phyloP scores from a whole-genome alignment of 2,888 invertebrate genomes.

The Apamea sordens region DNA sequence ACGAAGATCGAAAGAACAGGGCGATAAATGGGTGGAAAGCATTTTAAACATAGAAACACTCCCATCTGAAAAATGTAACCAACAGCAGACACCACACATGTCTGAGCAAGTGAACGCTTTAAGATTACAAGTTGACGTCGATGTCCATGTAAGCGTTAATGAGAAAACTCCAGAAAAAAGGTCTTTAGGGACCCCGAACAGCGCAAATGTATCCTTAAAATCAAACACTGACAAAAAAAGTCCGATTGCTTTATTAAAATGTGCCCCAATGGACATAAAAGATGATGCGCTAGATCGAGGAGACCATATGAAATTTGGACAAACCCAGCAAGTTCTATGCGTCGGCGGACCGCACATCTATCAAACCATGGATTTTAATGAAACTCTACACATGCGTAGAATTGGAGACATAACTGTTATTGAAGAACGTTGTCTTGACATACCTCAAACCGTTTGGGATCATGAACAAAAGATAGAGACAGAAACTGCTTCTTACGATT shows the following conservation, averaged over 20 bases:
- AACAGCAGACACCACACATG: slow-evolving; percentile 19
- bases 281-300: slow-evolving; percentile 47
- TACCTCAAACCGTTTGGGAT: slow-evolving; percentile 74
- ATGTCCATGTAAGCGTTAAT: slow-evolving; percentile 65
- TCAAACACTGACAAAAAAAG: slow-evolving; percentile 15
- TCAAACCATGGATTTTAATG: neutral
- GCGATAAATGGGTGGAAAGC: slow-evolving; percentile 56
- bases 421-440: slow-evolving; percentile 71
- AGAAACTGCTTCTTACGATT: slow-evolving; percentile 60
- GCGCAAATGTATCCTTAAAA: slow-evolving; percentile 24
- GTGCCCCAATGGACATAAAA: slow-evolving; percentile 1
- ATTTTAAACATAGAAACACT: slow-evolving; percentile 43
- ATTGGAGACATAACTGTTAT: neutral
- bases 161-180: slow-evolving; percentile 51
- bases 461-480: slow-evolving; percentile 61
- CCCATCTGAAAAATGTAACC: slow-evolving; percentile 15
- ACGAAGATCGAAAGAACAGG: slow-evolving; percentile 64
- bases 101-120: slow-evolving; percentile 31
- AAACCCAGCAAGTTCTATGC: slow-evolving; percentile 52
- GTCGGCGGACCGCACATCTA: slow-evolving; percentile 15
- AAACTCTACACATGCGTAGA: neutral
- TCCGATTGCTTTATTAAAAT: slow-evolving; percentile 31
- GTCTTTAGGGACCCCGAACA: slow-evolving; percentile 52
- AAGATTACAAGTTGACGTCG: slow-evolving; percentile 66
- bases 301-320: slow-evolving; percentile 50